Evolutionary conservation across 2,888 invertebrate genomes (phyloP).

Genomic region (Chaitophorus viminalis): DNA sequence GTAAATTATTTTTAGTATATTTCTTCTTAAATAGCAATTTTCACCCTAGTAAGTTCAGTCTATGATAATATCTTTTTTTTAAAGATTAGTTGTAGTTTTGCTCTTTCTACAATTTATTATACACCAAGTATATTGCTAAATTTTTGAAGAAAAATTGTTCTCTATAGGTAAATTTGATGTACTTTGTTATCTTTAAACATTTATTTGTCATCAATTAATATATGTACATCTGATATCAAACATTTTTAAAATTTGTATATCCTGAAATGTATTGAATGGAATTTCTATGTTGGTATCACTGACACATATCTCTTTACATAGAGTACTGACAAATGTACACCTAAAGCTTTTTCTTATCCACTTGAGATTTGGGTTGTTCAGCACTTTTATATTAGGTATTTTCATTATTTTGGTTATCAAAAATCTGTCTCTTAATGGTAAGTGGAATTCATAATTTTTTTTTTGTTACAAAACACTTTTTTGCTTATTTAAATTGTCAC

Average conservation of each 20-base stretch:
- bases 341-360: constrained; percentile 34
- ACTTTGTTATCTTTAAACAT: too few species aligned
- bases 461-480: neutral
- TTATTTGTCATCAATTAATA: neutral
- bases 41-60: too few species aligned
- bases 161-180: too few species aligned
- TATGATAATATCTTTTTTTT: too few species aligned
- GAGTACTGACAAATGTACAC: constrained; percentile 37
- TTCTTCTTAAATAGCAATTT: too few species aligned
- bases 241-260: neutral
- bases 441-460: neutral
- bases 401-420: constrained; percentile 1
- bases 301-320: constrained; percentile 22
- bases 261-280: neutral
- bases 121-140: too few species aligned
- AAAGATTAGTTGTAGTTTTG: too few species aligned
- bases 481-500: neutral
- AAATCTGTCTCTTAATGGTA: constrained; percentile 13
- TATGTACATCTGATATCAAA: neutral
- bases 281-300: constrained; percentile 52
- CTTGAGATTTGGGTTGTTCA: neutral
- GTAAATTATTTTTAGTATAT: too few species aligned
- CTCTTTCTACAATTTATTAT: too few species aligned
- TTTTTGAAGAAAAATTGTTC: too few species aligned
- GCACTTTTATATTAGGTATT: neutral